Evolutionary conservation across 2,797 vertebrate species (phyloP), one percentile per base, ranked within the genome.

Genomic region (Clarias fuscus): DNA sequence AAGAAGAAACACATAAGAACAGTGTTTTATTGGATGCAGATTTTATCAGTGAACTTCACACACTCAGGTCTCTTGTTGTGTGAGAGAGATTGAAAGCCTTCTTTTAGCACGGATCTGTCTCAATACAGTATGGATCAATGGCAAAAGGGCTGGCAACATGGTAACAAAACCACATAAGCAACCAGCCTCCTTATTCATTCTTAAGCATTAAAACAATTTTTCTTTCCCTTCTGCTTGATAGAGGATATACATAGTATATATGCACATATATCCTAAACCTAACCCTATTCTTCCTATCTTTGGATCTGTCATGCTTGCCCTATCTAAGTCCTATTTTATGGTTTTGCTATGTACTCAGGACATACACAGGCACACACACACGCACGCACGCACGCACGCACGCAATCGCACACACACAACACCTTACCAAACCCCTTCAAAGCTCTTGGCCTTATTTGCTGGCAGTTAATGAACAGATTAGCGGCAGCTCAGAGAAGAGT

Each of bases 401-500:
- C 18, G 37, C 65, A 48, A 53, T 7, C 78, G n/a, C 64, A 64
- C 48, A 43, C 8, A 37, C 86, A 79, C 67, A 82, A 37, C 83
- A 86, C 86, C 85, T 67, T 78, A 58, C 58, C 59, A 62, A 15
- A 84, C 85, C 78, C 90, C 61, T 89, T 80, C 90, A 93, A 93
- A 93, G 93, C 93, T 93, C 93, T 94, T 93, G 91, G 93, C 93
- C 93, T 94, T 95, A 94, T 93, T 94, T 89, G 91, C 85, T 58
- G 85, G 90, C 86, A 90, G 95, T 95, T 97, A 97, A 97, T 97
- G 97, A 97, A 95, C 90, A 93, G 96, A 96, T 96, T 96, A 95
- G 93, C 94, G 89, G 93, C 92, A 90, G 93, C 92, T 93, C 93
- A 95, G 95, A 96, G 96, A 94, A 95, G 93, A 95, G 95, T 94